Conservation (phyloP, 2,888 invertebrate species). For the Drosophila mettleri region DNA sequence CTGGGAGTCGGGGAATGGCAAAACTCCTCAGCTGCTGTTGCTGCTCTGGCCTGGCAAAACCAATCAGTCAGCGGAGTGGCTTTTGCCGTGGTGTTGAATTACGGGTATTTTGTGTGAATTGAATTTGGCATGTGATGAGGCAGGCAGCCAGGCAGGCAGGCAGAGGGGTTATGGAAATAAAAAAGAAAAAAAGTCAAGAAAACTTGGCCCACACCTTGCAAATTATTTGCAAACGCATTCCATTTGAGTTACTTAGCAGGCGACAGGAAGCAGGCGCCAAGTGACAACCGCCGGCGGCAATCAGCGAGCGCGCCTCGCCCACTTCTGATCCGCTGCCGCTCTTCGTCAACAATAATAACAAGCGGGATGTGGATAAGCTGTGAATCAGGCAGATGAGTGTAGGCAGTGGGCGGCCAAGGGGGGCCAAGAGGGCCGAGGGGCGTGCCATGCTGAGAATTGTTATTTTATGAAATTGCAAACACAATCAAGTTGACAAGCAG, state of each 20-base stretch:
- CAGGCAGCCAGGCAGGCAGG: no score
- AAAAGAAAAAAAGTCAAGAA: slow-evolving; percentile 5
- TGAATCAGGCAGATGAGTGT: slow-evolving; percentile 17
- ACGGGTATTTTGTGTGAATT: slow-evolving; percentile 80
- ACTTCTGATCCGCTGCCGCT: neutral
- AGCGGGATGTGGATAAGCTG: slow-evolving; percentile 21
- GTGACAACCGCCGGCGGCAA: slow-evolving; percentile 77
- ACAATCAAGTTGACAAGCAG: slow-evolving; percentile 74
- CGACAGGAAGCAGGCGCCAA: slow-evolving; percentile 53
- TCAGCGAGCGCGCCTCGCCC: slow-evolving; percentile 57
- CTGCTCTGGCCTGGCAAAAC: slow-evolving; percentile 57
- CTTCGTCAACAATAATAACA: slow-evolving; percentile 54
- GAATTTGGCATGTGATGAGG: slow-evolving; percentile 70
- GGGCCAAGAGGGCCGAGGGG: slow-evolving; percentile 3
- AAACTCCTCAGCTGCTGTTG: slow-evolving; percentile 7
- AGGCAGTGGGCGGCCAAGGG: neutral
- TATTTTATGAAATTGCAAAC: slow-evolving; percentile 80
- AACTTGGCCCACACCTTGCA: slow-evolving; percentile 36
- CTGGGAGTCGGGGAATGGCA: slow-evolving; percentile 7
- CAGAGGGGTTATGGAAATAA: neutral
- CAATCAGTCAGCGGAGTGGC: slow-evolving; percentile 79
- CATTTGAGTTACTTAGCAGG: slow-evolving; percentile 60
- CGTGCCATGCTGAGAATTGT: slow-evolving; percentile 55
- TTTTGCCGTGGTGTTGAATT: slow-evolving; percentile 74
- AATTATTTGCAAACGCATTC: slow-evolving; percentile 79